Conservation (phyloP, 2,888 invertebrate genomes). For the Phortica okadai region DNA sequence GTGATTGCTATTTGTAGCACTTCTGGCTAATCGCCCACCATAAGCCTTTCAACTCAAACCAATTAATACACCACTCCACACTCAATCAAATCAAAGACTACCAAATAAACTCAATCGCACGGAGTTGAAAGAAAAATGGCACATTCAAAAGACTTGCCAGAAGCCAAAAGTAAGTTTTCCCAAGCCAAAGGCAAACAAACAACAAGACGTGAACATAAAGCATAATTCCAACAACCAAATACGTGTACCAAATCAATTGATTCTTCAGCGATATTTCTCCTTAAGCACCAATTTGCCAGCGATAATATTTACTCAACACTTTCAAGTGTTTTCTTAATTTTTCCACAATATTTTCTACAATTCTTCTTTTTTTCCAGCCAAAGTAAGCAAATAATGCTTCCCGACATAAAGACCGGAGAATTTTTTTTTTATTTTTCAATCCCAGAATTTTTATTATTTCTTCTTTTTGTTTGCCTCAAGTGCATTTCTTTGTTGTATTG, state of each 20-base stretch:
- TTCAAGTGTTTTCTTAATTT: conserved; percentile 56
- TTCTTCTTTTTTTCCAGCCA: neutral
- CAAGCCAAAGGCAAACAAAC: neutral
- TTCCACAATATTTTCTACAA: conserved; percentile 47
- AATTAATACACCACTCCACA: conserved; percentile 8
- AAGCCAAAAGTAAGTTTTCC: neutral
- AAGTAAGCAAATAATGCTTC: conserved; percentile 1
- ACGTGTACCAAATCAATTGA: neutral
- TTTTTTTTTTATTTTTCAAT: conserved; percentile 8
- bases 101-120: neutral
- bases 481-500: conserved; percentile 17
- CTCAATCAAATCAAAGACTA: conserved; percentile 6
- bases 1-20: neutral
- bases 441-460: conserved; percentile 15
- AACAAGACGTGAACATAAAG: neutral
- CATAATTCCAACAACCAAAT: neutral
- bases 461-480: conserved; percentile 19
- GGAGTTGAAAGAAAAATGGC: neutral
- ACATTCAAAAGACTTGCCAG: no score
- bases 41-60: neutral
- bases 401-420: no score
- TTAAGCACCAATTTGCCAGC: conserved; percentile 20
- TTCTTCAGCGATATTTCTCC: neutral
- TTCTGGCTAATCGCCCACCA: neutral
- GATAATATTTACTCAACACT: conserved; percentile 52